These are phyloP conservation scores for Notospermus geniculatus DNA, from an alignment of 1,140 invertebrate genomes.

Conservation along the genomic window DNA sequence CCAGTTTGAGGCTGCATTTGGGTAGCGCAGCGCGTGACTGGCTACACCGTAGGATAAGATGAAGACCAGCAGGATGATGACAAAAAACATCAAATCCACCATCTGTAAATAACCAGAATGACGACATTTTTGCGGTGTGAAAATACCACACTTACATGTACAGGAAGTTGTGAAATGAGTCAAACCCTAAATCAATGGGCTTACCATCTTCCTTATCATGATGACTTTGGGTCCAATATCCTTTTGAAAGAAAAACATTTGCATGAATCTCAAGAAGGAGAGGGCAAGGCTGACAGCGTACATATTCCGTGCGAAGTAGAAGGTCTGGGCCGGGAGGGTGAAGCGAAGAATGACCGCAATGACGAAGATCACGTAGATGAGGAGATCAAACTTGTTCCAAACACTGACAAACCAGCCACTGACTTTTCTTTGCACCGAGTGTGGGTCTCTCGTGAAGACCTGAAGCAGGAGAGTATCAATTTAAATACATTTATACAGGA, in stretches of 20 bases:
- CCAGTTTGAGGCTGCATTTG: conserved; percentile 35
- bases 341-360: conserved; percentile 41
- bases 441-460: conserved; percentile 35
- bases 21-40: conserved; percentile 47
- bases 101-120: conserved; percentile 31
- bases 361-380: conserved; percentile 42
- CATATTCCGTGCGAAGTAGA: conserved; percentile 35
- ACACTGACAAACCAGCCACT: conserved; percentile 38
- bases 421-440: conserved; percentile 37
- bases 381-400: conserved; percentile 51
- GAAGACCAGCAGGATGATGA: conserved; percentile 50
- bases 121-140: too few relatives aligned
- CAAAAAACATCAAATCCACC: conserved; percentile 49
- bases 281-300: conserved; percentile 42
- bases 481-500: too few relatives aligned
- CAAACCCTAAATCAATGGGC: not conserved
- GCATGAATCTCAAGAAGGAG: conserved; percentile 46
- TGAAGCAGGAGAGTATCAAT: conserved; percentile 15
- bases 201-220: conserved; percentile 54
- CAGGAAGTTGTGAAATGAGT: too few relatives aligned
- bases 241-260: conserved; percentile 47
- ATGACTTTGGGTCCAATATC: conserved; percentile 54
- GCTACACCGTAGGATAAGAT: conserved; percentile 50
- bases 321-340: conserved; percentile 16
- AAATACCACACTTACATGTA: too few relatives aligned